These are phyloP conservation scores for Tinea trinotella DNA, from an alignment of 2,888 invertebrate genomes.

Conservation along the genomic window DNA sequence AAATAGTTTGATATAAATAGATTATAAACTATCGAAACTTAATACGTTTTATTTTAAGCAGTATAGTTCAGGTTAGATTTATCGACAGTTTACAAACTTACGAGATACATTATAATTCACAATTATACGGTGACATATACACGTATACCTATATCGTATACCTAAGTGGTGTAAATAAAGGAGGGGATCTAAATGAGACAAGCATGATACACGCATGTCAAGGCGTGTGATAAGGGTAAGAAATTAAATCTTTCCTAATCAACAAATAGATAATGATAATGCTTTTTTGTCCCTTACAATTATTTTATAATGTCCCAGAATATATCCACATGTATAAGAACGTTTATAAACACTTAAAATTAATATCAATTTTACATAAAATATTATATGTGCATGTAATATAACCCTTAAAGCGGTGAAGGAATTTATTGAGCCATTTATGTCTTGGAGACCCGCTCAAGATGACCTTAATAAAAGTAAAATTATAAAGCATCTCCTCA, in stretches of 20 bases:
- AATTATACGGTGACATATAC: no score
- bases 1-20: no score
- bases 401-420: background rate
- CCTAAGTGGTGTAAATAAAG: constrained; percentile 3
- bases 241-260: constrained; percentile 13
- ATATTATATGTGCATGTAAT: background rate
- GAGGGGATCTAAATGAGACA: constrained; percentile 4
- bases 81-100: no score
- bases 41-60: no score
- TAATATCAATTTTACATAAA: background rate
- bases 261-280: constrained; percentile 6
- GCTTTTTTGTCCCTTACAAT: background rate
- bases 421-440: constrained; percentile 10
- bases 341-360: background rate
- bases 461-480: constrained; percentile 15
- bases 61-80: no score
- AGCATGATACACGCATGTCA: constrained; percentile 12
- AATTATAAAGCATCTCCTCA: constrained; percentile 2
- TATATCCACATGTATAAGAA: background rate
- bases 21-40: no score
- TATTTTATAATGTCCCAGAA: no score
- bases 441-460: background rate
- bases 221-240: constrained; percentile 6
- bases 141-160: background rate
- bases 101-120: no score